These are phyloP conservation scores for Zaprionus obscuricornis DNA, from an alignment of 2,888 invertebrate species.

Conservation along the genomic window DNA sequence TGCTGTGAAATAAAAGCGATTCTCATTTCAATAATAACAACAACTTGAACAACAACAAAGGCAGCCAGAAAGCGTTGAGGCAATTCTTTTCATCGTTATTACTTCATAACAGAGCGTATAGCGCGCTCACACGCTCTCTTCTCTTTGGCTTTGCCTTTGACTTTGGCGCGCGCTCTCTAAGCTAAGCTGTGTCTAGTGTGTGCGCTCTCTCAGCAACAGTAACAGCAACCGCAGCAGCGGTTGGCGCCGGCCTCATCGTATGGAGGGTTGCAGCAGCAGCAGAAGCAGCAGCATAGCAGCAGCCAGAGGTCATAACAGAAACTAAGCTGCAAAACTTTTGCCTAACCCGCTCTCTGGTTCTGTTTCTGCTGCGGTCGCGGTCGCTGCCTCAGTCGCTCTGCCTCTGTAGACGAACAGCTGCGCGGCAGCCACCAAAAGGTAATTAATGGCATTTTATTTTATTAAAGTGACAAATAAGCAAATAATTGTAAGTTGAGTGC, in stretches of 20 bases:
- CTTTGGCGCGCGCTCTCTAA: no score
- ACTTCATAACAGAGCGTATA: slow-evolving; percentile 62
- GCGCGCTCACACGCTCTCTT: slow-evolving; percentile 11
- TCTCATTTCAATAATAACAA: slow-evolving; percentile 49
- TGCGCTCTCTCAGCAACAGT: slow-evolving; percentile 14
- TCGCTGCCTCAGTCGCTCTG: not conserved
- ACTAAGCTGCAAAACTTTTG: slow-evolving; percentile 34
- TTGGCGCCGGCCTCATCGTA: slow-evolving; percentile 33
- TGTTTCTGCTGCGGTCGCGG: not conserved
- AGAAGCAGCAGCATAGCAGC: slow-evolving; percentile 6
- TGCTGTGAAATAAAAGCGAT: slow-evolving; percentile 41
- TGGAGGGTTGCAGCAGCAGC: slow-evolving; percentile 43
- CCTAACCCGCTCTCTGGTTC: slow-evolving; percentile 22
- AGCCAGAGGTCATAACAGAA: slow-evolving; percentile 25
- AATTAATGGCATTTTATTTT: slow-evolving; percentile 68
- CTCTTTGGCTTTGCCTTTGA: no score
- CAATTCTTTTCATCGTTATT: slow-evolving; percentile 59
- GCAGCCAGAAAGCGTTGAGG: slow-evolving; percentile 33
- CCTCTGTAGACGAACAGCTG: not conserved
- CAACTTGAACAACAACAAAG: slow-evolving; percentile 18
- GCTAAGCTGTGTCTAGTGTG: slow-evolving; percentile 12
- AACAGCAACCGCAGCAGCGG: slow-evolving; percentile 18
- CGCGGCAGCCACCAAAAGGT: slow-evolving; percentile 45
- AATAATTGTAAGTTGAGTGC: slow-evolving; percentile 35
- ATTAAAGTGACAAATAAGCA: slow-evolving; percentile 64